These are phyloP conservation scores for Ciconia nigra DNA, from an alignment of 2,797 vertebrate species.

Conservation along the genomic window DNA sequence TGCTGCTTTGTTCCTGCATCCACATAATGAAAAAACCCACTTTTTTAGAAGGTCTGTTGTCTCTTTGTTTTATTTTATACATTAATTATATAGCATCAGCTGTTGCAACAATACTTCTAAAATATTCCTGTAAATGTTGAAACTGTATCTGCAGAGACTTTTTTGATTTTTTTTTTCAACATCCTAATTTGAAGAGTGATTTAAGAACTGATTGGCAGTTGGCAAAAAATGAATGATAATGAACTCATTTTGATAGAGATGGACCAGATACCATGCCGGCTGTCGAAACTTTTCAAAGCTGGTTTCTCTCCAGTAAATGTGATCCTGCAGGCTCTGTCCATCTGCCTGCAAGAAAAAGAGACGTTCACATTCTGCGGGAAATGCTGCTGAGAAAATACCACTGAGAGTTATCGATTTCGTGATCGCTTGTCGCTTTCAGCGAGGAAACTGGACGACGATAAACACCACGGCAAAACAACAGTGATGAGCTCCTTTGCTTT, in stretches of 20 bases:
- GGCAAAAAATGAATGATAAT: slow-evolving; percentile 76
- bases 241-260: slow-evolving; percentile 73
- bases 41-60: neutral
- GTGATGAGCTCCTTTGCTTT: neutral
- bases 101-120: slow-evolving; percentile 20
- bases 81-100: slow-evolving; percentile 13
- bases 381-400: slow-evolving; percentile 46
- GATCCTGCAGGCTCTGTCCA: slow-evolving; percentile 75
- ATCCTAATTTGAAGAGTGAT: slow-evolving; percentile 69
- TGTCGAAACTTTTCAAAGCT: slow-evolving; percentile 76
- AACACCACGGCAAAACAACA: neutral
- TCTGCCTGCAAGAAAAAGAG: slow-evolving; percentile 73
- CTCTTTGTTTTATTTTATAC: neutral
- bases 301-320: slow-evolving; percentile 73
- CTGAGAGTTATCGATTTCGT: slow-evolving; percentile 55
- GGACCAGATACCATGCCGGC: slow-evolving; percentile 70
- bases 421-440: slow-evolving; percentile 34
- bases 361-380: slow-evolving; percentile 13
- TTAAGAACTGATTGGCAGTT: slow-evolving; percentile 77
- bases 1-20: neutral
- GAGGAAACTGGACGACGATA: neutral
- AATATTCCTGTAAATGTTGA: slow-evolving; percentile 38
- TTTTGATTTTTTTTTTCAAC: neutral
- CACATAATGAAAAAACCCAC: neutral
- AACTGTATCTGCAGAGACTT: neutral